Evolutionary conservation across 2,113 vertebrate species (phyloP).

Genomic region (Noctilio leporinus): DNA sequence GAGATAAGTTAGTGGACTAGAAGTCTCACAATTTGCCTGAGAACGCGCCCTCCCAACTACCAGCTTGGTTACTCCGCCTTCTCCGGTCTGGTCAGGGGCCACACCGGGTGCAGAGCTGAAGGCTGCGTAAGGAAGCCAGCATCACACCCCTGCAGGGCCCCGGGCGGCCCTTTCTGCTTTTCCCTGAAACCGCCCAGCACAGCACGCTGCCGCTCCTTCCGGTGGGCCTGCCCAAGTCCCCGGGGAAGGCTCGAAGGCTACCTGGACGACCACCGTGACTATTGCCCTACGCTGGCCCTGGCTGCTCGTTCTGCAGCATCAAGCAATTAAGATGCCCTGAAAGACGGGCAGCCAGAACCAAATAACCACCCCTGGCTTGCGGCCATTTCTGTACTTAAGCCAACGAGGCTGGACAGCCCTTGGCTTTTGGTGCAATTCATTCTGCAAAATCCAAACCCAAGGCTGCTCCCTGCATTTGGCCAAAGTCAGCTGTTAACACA

Average conservation of each 20-base stretch:
- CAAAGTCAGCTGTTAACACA: background rate
- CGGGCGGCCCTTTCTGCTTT: background rate
- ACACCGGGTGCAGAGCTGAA: background rate
- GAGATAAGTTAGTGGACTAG: background rate
- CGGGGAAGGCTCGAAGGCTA: background rate
- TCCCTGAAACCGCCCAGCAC: background rate
- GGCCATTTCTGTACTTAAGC: background rate
- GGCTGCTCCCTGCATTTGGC: background rate
- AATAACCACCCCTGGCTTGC: background rate
- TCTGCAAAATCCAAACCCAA: background rate
- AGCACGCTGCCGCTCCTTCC: accelerated
- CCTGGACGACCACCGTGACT: background rate
- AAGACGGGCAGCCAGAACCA: background rate
- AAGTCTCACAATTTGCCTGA: background rate
- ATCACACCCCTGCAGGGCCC: background rate
- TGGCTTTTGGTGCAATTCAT: background rate
- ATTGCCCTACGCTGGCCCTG: accelerated
- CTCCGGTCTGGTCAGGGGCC: background rate
- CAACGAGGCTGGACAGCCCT: background rate
- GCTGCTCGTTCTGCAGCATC: background rate
- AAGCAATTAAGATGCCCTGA: background rate
- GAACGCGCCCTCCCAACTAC: background rate
- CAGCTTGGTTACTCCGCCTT: background rate
- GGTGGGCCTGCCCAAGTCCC: background rate
- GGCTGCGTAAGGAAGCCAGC: background rate